These are phyloP conservation scores for Athalia rosae DNA, from an alignment of 2,888 invertebrate species.

Conservation along the genomic window DNA sequence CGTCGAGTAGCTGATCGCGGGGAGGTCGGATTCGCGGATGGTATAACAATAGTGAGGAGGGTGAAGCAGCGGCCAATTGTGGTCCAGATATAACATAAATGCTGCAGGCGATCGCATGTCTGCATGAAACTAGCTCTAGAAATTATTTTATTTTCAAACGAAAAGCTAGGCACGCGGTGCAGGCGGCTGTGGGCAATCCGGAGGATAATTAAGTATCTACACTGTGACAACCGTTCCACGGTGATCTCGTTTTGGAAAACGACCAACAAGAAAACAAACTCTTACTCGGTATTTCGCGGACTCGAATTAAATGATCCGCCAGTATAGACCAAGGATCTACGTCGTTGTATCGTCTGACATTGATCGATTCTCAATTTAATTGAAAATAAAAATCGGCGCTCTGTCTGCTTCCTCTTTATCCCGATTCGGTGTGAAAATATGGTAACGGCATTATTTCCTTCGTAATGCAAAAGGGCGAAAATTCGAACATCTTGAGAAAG, in stretches of 20 bases:
- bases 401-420: too few relatives aligned
- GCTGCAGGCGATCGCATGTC: too few relatives aligned
- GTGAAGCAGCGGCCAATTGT: too few relatives aligned
- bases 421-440: too few relatives aligned
- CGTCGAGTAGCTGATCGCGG: too few relatives aligned
- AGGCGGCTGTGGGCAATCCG: constrained; percentile 24
- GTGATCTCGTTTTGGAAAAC: constrained; percentile 8
- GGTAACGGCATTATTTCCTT: not conserved
- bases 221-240: constrained; percentile 9
- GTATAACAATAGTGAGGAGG: too few relatives aligned
- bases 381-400: too few relatives aligned
- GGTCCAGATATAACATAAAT: too few relatives aligned
- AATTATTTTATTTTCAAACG: not conserved
- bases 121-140: too few relatives aligned
- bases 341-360: too few relatives aligned
- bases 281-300: constrained; percentile 32
- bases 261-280: constrained; percentile 28
- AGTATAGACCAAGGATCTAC: not conserved
- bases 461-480: not conserved
- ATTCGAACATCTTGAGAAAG: not conserved
- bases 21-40: too few relatives aligned
- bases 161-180: not conserved
- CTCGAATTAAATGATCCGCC: not conserved
- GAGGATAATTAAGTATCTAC: constrained; percentile 10
- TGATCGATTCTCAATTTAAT: too few relatives aligned